Conservation (phyloP, 2,888 invertebrate genomes). For the Drosophila multiciliata region DNA sequence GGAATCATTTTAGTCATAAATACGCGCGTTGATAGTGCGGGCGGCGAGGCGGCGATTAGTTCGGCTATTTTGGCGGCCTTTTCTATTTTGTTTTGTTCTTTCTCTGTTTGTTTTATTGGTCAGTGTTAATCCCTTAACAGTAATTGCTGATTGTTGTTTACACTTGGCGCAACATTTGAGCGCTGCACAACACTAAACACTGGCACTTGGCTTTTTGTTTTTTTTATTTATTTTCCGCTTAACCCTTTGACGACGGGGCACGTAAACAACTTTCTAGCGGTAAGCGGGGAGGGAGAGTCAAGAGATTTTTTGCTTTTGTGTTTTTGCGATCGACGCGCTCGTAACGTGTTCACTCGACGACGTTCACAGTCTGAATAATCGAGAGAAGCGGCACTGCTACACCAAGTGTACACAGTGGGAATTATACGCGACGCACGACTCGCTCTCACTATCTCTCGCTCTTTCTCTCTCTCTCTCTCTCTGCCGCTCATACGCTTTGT, state of each 20-base stretch:
- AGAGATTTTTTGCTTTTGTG: constrained; percentile 11
- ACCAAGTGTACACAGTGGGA: constrained; percentile 81
- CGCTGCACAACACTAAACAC: constrained; percentile 44
- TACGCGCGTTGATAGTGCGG: constrained; percentile 73
- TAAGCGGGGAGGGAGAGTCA: constrained; percentile 15
- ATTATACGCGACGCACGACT: constrained; percentile 45
- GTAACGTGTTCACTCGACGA: constrained; percentile 83
- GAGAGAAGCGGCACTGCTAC: constrained; percentile 68
- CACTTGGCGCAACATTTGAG: constrained; percentile 58
- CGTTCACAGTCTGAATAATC: constrained; percentile 84
- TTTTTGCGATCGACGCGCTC: constrained; percentile 73
- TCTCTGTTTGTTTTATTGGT: constrained; percentile 21
- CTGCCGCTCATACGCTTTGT: constrained; percentile 3
- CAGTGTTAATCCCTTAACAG: constrained; percentile 35
- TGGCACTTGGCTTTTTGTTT: constrained; percentile 27
- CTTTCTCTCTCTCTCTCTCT: constrained; percentile 26
- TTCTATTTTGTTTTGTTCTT: constrained; percentile 24
- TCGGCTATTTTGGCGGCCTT: constrained; percentile 76
- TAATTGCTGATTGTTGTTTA: constrained; percentile 18
- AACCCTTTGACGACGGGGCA: constrained; percentile 24
- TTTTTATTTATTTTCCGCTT: neutral
- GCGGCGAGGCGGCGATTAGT: constrained; percentile 71
- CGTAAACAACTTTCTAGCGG: constrained; percentile 61
- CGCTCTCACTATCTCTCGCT: constrained; percentile 24
- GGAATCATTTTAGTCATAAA: constrained; percentile 92